These are phyloP conservation scores for Odontamblyopus lacepedii DNA, from an alignment of 2,797 vertebrate species.

Conservation along the genomic window DNA sequence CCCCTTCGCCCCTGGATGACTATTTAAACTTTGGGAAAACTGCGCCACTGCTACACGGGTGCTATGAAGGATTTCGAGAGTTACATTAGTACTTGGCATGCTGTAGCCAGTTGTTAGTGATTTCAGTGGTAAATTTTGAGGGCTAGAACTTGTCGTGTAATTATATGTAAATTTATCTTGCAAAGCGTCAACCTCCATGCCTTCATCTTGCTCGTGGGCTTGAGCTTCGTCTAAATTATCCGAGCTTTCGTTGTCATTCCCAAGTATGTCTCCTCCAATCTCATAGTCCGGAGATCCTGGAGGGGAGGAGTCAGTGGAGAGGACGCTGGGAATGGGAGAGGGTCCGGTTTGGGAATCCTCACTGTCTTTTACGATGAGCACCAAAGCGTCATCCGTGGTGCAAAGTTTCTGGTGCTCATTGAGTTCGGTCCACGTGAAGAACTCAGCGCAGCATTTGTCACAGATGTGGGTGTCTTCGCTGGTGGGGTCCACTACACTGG, in stretches of 20 bases:
- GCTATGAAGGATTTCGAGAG: constrained; percentile 93
- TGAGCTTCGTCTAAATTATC: constrained; percentile 63
- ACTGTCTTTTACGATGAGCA: constrained; percentile 87
- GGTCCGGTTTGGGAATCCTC: constrained; percentile 80
- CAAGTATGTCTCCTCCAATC: constrained; percentile 62
- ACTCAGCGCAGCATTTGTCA: constrained; percentile 90
- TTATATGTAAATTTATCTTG: constrained; percentile 62
- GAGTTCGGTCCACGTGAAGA: constrained; percentile 90
- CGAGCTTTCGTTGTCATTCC: constrained; percentile 71
- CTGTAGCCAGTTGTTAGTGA: constrained; percentile 74
- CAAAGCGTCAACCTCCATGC: constrained; percentile 84
- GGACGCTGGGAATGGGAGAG: constrained; percentile 79
- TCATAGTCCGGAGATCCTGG: constrained; percentile 80
- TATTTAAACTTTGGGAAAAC: constrained; percentile 86
- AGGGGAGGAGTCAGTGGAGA: constrained; percentile 81
- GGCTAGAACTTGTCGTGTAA: constrained; percentile 46
- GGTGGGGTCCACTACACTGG: constrained; percentile 75
- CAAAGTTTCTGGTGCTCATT: constrained; percentile 86
- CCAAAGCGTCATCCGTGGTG: constrained; percentile 83
- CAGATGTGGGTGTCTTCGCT: constrained; percentile 88
- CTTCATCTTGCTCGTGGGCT: constrained; percentile 70
- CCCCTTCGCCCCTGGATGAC: constrained; percentile 65
- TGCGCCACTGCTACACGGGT: constrained; percentile 96
- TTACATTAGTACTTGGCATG: constrained; percentile 93
- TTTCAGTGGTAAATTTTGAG: constrained; percentile 66